Conservation (phyloP, 2,888 invertebrate genomes). For the Nomada ruficornis region DNA sequence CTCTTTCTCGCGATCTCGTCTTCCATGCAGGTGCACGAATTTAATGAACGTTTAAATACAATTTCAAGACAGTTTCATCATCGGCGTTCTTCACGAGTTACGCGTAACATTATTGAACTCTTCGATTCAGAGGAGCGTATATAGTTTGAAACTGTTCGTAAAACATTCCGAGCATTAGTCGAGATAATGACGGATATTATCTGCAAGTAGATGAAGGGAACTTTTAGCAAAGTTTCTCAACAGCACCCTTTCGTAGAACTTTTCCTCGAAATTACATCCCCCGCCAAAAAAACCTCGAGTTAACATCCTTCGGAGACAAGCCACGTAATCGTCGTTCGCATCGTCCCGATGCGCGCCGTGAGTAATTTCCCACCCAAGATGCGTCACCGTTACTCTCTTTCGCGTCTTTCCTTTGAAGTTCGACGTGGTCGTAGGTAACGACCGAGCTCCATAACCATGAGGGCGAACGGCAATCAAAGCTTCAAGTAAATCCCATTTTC, state of each 20-base stretch:
- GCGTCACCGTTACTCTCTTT: conserved; percentile 12
- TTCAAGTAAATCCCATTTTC: conserved; percentile 39
- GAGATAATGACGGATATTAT: not conserved
- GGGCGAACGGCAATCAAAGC: conserved; percentile 37
- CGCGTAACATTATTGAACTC: no score
- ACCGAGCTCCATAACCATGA: conserved; percentile 26
- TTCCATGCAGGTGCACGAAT: conserved; percentile 16
- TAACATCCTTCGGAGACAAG: conserved; percentile 5
- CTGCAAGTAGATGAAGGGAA: not conserved
- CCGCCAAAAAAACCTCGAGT: not conserved
- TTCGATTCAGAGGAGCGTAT: no score
- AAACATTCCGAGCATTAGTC: not conserved
- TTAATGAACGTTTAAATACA: conserved; percentile 32
- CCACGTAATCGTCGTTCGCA: conserved; percentile 10
- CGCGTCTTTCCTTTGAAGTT: conserved; percentile 25
- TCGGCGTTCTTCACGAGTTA: no score
- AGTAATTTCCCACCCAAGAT: conserved; percentile 8
- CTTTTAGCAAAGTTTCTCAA: not conserved
- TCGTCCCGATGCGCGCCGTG: not conserved
- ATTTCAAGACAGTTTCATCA: conserved; percentile 1
- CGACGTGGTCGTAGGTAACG: conserved; percentile 12
- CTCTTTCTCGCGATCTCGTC: conserved; percentile 66
- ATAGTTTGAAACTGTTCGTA: not conserved
- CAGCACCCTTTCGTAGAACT: no score
- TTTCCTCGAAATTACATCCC: not conserved